Evolutionary conservation across 2,888 invertebrate species (phyloP), one percentile per base, ranked within the genome.

Genomic region (Cryptocephalus moraei): DNA sequence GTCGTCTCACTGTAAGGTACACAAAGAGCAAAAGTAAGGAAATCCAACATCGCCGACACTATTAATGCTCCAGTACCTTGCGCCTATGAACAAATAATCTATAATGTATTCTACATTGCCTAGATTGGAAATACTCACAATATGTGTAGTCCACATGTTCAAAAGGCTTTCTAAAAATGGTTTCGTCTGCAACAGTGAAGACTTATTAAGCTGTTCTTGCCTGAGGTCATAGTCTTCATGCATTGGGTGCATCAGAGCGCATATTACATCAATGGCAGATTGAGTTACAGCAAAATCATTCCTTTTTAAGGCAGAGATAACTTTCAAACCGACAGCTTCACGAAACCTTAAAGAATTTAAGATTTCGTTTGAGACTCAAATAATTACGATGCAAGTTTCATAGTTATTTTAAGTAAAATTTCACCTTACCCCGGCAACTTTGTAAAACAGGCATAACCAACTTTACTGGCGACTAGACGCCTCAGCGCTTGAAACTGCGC

Each of bases 1-100:
- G 99, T 99, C 4, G 99, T 99, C 73, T 99, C 99, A 65, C 94
- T 93, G 73, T 97, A 99, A 4, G 99, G 99, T 53, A 96, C 93
- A 73, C 99, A 99, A 39, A 99, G 77, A 4, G 95, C 88, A 74
- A 96, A 99, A 36, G 97, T 99, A 53, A 99, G 75, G 67, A 99
- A 92, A 72, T 99, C 99, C 67, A 99, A 75, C 95, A 99, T 95
- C 54, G 95, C 91, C 32, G 95, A 89, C 53, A 99, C 90, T 10
- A 99, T 91, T 43, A 99, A 73, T 41, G 97, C 96, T 4, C 97
- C 97, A 46, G 93, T 95, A 44, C 91, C 91, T 52, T 88, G 87
- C 48, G 81, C 81, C 93, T 94, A 70, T 10, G 69, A 68, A 53
- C 50, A 53, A 51, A 41, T 9, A 43, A 31, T 12, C 22, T 41